Evolutionary conservation across 2,888 invertebrate genomes (phyloP).

Genomic region (Xestia sexstrigata): DNA sequence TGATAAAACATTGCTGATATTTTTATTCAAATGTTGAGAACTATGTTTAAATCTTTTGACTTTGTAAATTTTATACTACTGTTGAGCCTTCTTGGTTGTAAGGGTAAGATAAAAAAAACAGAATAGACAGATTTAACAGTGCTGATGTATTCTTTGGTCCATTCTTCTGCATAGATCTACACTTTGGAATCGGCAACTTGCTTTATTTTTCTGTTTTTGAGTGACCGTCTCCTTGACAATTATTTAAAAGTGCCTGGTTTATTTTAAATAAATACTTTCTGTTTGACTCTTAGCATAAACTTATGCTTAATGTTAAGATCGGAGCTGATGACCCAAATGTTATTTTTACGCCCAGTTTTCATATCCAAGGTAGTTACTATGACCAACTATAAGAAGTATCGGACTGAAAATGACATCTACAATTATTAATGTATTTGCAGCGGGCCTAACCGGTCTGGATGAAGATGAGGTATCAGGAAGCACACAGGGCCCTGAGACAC

Average conservation of each 20-base stretch:
- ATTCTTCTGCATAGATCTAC: neutral
- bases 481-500: conserved; percentile 73
- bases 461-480: conserved; percentile 74
- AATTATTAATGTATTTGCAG: conserved; percentile 59
- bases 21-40: neutral
- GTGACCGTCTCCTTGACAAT: neutral
- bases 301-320: neutral
- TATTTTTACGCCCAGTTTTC: neutral
- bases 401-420: neutral
- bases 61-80: neutral
- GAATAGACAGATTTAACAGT: neutral
- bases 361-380: neutral
- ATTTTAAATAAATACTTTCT: neutral
- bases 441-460: conserved; percentile 77
- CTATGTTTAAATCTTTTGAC: neutral
- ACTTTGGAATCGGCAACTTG: neutral
- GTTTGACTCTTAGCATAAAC: neutral
- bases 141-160: neutral
- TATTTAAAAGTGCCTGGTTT: neutral
- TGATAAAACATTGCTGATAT: neutral
- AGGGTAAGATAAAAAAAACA: neutral
- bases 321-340: neutral
- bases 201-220: neutral
- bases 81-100: neutral
- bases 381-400: neutral